phyloP scores from a whole-genome alignment of 2,888 invertebrate species.

The Lasioglossum vierecki region DNA sequence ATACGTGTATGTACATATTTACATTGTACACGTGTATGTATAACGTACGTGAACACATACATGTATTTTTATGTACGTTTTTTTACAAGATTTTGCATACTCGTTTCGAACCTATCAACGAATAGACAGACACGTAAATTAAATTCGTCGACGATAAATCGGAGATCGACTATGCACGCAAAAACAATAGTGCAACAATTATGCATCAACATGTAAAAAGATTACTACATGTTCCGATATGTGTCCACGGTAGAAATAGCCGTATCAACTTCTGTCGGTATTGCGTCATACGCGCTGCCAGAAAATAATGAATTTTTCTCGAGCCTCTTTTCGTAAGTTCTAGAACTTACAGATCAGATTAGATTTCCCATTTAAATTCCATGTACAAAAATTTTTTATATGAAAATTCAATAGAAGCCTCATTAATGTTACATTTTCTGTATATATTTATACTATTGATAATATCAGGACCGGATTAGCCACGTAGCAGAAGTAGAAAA shows the following conservation, averaged over 20 bases:
- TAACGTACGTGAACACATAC: neutral
- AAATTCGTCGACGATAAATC: neutral
- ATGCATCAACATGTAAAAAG: neutral
- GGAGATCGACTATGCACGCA: neutral
- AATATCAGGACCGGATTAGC: no score
- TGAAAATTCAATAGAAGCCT: no score
- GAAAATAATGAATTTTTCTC: neutral
- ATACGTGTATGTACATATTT: neutral
- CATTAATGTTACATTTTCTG: no score
- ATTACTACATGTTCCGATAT: neutral
- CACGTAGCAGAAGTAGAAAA: no score
- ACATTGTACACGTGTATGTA: neutral
- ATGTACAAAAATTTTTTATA: no score
- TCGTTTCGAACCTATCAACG: neutral
- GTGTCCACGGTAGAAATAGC: slow-evolving; percentile 15
- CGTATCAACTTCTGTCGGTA: slow-evolving; percentile 16
- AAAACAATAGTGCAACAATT: slow-evolving; percentile 12
- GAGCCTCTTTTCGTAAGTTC: no score
- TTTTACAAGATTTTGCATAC: neutral
- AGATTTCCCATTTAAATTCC: no score
- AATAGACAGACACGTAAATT: neutral
- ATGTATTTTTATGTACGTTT: neutral
- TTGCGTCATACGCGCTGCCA: slow-evolving; percentile 29
- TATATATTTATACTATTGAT: no score
- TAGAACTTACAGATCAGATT: no score